Evolutionary conservation across 1,140 invertebrate genomes (phyloP), one percentile per base, ranked within the genome.

Genomic region (Cherax quadricarinatus): DNA sequence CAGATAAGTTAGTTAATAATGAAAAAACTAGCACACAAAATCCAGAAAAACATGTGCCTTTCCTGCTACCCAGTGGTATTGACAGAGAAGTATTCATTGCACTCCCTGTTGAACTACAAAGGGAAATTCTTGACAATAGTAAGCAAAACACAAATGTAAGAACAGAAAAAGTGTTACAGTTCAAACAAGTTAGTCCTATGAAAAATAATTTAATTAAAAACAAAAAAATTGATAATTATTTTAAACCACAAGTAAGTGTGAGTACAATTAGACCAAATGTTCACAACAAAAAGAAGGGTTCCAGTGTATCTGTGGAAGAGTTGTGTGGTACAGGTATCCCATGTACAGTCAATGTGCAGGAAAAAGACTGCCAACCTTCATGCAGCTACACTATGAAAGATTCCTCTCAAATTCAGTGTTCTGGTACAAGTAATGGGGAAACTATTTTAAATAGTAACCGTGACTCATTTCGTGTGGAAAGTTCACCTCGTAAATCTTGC

Each of bases 21-120:
- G 24, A 75, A 7, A 12, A 30, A 30, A 30, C n/a, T 30, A 5
- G 12, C 70, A 16, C 62, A 21, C 12, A 89, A 95, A 96, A 88
- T 95, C 96, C 94, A 95, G 93, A 82, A 95, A 93, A 94, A 95
- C 94, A 88, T 93, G 66, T 24, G 60, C 92, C 88, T 88, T 93
- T 89, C 18, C 82, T 48, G 51, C 88, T 94, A 94, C 94, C 94
- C 4, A 79, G 66, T 83, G 92, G 94, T 41, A 88, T 94, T 24
- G 94, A 94, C 73, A 79, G 60, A 49, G 93, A 92, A 70, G 94
- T 94, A 7, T 94, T 94, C 86, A 30, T 79, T n/a, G 85, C 92
- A 73, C 86, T 94, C 10, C 94, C 94, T n/a, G 24, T 41, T 53
- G 94, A 94, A 2, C 87, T 94, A 30, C 78, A 93, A 80, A 49